Evolutionary conservation across 2,113 vertebrate species (phyloP).

Genomic region (Alligator mississippiensis): DNA sequence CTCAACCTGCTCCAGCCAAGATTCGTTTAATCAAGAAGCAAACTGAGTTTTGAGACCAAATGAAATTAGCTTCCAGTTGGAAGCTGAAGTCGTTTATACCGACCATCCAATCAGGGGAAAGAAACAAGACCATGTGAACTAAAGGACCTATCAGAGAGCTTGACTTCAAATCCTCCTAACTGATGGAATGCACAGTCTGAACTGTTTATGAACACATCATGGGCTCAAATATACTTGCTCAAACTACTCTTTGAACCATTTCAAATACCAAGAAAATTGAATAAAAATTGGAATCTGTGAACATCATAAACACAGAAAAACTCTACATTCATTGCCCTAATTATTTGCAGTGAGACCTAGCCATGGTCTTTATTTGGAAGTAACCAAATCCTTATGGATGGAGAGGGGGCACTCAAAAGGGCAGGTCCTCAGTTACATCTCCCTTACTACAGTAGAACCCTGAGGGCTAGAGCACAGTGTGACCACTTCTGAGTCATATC

Average conservation of each 20-base stretch:
- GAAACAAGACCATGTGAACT: not conserved
- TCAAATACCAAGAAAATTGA: not conserved
- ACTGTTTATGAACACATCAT: not conserved
- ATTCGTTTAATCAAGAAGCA: not conserved
- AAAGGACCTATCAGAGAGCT: not conserved
- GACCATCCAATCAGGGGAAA: not conserved
- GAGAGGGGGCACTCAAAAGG: not conserved
- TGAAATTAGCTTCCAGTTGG: not conserved
- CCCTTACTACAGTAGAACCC: not conserved
- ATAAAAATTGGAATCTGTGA: fast-evolving
- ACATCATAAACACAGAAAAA: not conserved
- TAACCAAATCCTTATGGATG: not conserved
- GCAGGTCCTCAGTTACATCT: fast-evolving
- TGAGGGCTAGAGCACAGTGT: not conserved
- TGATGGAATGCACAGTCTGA: not conserved
- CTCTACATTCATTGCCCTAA: not conserved
- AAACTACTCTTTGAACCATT: fast-evolving
- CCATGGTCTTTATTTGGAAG: fast-evolving
- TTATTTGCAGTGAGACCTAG: not conserved
- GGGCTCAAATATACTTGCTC: fast-evolving
- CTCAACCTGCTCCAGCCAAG: not conserved
- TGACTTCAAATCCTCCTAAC: not conserved
- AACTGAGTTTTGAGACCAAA: not conserved
- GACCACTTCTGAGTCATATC: not conserved
- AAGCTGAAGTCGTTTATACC: not conserved